A percentile compares a stretch with the other conserved stretches of the same genome.
These are phyloP conservation scores for Trichomycterus rosablanca DNA, from an alignment of 2,113 vertebrate genomes.

Conservation along the genomic window DNA sequence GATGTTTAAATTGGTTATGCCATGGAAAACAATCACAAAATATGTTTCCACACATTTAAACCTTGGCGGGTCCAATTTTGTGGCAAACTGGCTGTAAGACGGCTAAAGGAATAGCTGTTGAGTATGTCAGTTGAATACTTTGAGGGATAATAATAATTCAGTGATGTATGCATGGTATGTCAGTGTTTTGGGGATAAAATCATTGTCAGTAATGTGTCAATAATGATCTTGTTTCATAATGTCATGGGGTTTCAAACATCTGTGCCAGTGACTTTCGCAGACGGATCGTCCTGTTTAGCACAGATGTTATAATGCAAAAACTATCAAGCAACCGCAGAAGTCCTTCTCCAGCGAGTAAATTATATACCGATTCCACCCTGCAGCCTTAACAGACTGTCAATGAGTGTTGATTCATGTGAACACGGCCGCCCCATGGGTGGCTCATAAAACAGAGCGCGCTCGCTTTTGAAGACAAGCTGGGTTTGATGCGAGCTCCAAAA, in stretches of 20 bases:
- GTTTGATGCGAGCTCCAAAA: constrained; percentile 32
- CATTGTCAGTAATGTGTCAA: constrained; percentile 5
- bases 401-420: constrained; percentile 36
- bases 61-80: constrained; percentile 12
- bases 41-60: constrained; percentile 9
- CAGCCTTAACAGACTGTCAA: neutral
- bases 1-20: constrained; percentile 6
- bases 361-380: constrained; percentile 12
- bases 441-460: constrained; percentile 38
- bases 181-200: neutral
- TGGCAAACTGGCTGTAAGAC: neutral
- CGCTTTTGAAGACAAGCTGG: constrained; percentile 37
- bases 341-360: constrained; percentile 33
- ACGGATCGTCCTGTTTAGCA: constrained; percentile 13
- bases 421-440: constrained; percentile 32
- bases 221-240: neutral
- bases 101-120: neutral
- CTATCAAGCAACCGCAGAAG: constrained; percentile 44
- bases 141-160: neutral
- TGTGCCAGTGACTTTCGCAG: constrained; percentile 4
- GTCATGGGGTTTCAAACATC: constrained; percentile 9
- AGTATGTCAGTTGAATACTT: neutral
- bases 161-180: neutral
- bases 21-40: constrained; percentile 15
- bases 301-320: constrained; percentile 30